A percentile compares a stretch with the other conserved stretches of the same genome.
phyloP scores from a whole-genome alignment of 2,888 invertebrate genomes.

The Agonopterix alstromeriana region DNA sequence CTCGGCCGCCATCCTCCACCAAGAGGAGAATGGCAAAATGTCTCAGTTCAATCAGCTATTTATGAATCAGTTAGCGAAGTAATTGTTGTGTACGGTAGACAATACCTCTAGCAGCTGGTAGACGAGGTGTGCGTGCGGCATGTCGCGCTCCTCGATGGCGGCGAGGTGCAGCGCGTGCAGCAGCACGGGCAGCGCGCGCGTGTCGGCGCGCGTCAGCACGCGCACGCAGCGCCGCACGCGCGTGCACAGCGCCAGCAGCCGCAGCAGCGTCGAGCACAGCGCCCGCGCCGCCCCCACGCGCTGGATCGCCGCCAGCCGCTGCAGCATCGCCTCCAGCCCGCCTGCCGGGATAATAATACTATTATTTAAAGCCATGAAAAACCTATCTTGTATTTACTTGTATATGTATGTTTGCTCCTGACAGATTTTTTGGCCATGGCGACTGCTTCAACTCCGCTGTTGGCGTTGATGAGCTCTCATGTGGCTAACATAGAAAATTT shows the following conservation, averaged over 20 bases:
- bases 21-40: no score
- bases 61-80: no score
- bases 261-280: slow-evolving; percentile 91
- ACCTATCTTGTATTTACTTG: no score
- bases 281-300: slow-evolving; percentile 92
- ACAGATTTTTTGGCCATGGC: no score
- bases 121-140: slow-evolving; percentile 86
- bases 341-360: slow-evolving; percentile 30
- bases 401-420: no score
- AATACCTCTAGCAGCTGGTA: slow-evolving; percentile 92
- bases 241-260: slow-evolving; percentile 91
- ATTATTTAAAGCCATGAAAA: no score
- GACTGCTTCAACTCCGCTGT: no score
- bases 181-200: slow-evolving; percentile 89
- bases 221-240: slow-evolving; percentile 94
- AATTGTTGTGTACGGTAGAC: no score
- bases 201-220: slow-evolving; percentile 89
- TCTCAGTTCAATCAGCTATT: no score
- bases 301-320: slow-evolving; percentile 89
- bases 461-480: no score
- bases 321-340: slow-evolving; percentile 86
- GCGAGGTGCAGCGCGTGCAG: slow-evolving; percentile 88
- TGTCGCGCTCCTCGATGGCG: slow-evolving; percentile 76
- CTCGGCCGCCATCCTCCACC: no score
- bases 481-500: no score